A percentile compares a stretch with the other conserved stretches of the same genome.
Conservation (phyloP, 1,140 invertebrate genomes). For the Hydropsyche tenuis region DNA sequence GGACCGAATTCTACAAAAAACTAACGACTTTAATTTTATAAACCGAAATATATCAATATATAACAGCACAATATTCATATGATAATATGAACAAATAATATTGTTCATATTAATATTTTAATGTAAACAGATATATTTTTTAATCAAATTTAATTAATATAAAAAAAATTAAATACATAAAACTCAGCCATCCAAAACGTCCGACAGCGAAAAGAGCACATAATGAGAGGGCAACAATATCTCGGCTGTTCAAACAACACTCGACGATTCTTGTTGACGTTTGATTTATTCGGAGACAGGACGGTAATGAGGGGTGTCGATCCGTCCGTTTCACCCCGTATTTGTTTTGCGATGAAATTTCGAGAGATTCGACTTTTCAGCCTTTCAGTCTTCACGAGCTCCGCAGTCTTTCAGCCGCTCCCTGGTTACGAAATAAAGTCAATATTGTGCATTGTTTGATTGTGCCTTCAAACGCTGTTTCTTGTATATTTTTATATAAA, state of each 20-base stretch:
- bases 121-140: no score
- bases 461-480: background rate
- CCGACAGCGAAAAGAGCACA: background rate
- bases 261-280: constrained; percentile 24
- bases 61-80: no score
- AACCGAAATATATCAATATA: no score
- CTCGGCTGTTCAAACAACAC: background rate
- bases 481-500: no score
- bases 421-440: background rate
- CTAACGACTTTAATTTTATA: no score
- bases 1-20: no score
- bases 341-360: constrained; percentile 17
- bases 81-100: no score
- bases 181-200: no score
- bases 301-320: no score
- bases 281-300: constrained; percentile 24
- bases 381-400: background rate
- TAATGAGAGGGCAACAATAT: constrained; percentile 26
- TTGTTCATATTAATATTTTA: no score
- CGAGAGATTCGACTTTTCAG: background rate
- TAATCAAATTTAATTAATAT: no score
- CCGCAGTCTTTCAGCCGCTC: background rate
- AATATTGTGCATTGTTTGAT: constrained; percentile 25
- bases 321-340: background rate
- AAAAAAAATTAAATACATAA: no score